A percentile compares a stretch with the other conserved stretches of the same genome.
phyloP scores from a whole-genome alignment of 2,113 vertebrate species.

The Cochlearius cochlearius region DNA sequence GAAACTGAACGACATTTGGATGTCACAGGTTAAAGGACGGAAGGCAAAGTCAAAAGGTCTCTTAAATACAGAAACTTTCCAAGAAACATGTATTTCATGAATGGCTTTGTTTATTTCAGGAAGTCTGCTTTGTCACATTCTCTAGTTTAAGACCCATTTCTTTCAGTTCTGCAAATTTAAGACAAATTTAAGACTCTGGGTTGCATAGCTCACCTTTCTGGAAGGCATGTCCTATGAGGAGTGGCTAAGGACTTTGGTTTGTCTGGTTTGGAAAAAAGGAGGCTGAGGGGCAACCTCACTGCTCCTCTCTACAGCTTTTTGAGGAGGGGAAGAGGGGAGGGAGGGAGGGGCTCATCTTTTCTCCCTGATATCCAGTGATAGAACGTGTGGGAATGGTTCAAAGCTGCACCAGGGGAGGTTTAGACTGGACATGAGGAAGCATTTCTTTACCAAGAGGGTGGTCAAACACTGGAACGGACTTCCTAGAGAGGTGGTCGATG shows the following conservation, averaged over 20 bases:
- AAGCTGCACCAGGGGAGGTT: not conserved
- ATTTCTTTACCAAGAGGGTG: not conserved
- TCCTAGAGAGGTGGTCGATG: not conserved
- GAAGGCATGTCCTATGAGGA: not conserved
- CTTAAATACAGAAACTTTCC: not conserved
- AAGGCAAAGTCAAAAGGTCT: not conserved
- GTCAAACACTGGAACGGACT: not conserved
- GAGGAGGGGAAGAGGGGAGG: not conserved
- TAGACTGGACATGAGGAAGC: not conserved
- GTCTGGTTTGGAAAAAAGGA: not conserved
- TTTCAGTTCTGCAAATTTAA: not conserved
- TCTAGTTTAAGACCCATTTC: not conserved
- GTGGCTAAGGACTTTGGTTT: not conserved
- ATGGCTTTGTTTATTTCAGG: not conserved
- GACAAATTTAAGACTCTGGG: not conserved
- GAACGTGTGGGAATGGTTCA: accelerated
- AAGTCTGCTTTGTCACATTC: not conserved
- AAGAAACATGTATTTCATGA: not conserved
- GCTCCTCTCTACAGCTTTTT: not conserved
- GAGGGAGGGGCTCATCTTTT: not conserved
- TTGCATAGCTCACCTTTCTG: not conserved
- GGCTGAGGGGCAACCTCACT: not conserved
- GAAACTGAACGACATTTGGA: not conserved
- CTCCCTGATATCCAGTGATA: not conserved
- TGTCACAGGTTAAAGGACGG: not conserved